A percentile compares a stretch with the other conserved stretches of the same genome.
Evolutionary conservation across 53 echinoderm and acorn worm species (phyloP).

Genomic region (Holothuria leucospilota): DNA sequence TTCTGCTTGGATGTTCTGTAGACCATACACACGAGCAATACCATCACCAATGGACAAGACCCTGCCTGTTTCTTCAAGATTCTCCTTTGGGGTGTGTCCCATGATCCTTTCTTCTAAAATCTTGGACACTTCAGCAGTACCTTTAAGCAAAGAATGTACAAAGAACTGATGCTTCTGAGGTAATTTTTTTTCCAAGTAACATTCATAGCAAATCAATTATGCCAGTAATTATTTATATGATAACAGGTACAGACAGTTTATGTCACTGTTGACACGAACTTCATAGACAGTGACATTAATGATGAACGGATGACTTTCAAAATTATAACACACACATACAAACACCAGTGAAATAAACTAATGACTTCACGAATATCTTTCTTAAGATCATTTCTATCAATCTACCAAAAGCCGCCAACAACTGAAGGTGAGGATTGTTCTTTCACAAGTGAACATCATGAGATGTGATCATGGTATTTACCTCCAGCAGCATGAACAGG

Average conservation of each 20-base stretch:
- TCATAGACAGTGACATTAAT: no score
- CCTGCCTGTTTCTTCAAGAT: conserved; percentile 97
- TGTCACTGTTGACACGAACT: neutral
- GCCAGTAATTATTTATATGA: no score
- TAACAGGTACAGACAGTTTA: no score
- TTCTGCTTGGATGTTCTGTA: conserved; percentile 99
- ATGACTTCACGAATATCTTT: no score
- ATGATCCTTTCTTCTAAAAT: conserved; percentile 96
- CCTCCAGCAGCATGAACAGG: conserved; percentile 48
- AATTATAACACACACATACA: no score
- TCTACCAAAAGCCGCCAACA: no score
- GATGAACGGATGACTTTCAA: no score
- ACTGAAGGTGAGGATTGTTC: neutral
- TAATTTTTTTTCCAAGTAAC: neutral
- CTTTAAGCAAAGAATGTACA: conserved; percentile 32
- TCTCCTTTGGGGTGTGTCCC: conserved; percentile 94
- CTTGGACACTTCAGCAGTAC: conserved; percentile 94
- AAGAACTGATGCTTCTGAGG: neutral
- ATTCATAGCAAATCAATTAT: no score
- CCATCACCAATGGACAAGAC: conserved; percentile 99
- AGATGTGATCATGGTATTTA: neutral
- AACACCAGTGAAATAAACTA: no score
- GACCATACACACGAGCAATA: conserved; percentile 99
- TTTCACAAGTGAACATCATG: neutral
- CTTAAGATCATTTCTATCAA: no score